These are phyloP conservation scores for Bombus pascuorum DNA, from an alignment of 1,140 invertebrate genomes.

Conservation along the genomic window DNA sequence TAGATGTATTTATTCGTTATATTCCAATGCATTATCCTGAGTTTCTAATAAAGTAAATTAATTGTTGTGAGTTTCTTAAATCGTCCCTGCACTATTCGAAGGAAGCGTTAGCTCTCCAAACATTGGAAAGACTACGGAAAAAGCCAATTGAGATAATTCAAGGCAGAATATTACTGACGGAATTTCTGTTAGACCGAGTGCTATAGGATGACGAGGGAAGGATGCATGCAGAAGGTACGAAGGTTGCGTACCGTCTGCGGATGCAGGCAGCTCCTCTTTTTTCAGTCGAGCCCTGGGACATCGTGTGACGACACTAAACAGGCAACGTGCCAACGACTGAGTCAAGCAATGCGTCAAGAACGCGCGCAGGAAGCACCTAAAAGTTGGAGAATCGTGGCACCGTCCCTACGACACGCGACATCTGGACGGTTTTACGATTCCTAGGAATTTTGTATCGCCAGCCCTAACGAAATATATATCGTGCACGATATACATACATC, in stretches of 20 bases:
- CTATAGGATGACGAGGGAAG: not conserved
- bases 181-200: not conserved
- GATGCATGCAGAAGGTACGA: not conserved
- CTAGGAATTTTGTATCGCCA: not conserved
- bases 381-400: conserved; percentile 41
- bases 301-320: conserved; percentile 53
- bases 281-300: conserved; percentile 9
- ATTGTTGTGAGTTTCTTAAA: not conserved
- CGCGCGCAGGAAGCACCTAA: conserved; percentile 46
- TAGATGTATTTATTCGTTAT: not conserved
- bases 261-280: conserved; percentile 39
- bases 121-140: not conserved
- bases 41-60: not conserved
- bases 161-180: not conserved
- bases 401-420: conserved; percentile 31
- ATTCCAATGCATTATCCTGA: no score
- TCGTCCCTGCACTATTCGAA: no score
- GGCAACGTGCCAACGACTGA: conserved; percentile 58
- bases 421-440: not conserved
- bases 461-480: no score
- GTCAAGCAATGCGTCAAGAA: conserved; percentile 49
- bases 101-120: not conserved
- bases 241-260: conserved; percentile 19
- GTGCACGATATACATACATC: not conserved
- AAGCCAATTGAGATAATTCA: not conserved